Evolutionary conservation across 2,113 vertebrate genomes (phyloP), one percentile per base, ranked within the genome.

Genomic region (Choloepus hoffmanni): DNA sequence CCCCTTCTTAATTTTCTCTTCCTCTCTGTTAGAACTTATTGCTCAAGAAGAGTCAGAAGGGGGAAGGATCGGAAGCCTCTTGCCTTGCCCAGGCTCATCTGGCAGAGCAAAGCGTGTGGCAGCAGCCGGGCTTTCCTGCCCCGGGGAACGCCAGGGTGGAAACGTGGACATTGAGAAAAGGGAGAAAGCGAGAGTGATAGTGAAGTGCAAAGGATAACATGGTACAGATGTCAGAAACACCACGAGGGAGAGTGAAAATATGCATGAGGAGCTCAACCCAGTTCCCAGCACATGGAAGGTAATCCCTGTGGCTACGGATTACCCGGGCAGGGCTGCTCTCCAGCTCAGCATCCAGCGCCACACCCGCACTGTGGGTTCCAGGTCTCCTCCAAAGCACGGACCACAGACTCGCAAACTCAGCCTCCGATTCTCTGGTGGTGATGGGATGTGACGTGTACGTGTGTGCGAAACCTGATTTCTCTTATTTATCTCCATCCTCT

Each of bases 201-300:
- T 45, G 43, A 45, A 45, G 4, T 45, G 43, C 43, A 33, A 53
- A 3, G 63, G 33, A 18, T 0, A 0, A 5, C 1, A 0, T 9
- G 0, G n/a, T 1, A 0, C 28, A 0, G 2, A 7, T 40, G 2
- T n/a, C 7, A 28, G 3, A 36, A 40, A 5, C 4, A 3, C 3
- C 0, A 6, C 3, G 18, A 26, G 18, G 60, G 6, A 5, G 36
- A 23, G 43, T 0, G 0, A 1, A 8, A 26, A 19, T 3, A 2
- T 0, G 0, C 5, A 16, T 1, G 9, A 60, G 40, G 36, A 3
- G 18, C 23, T 63, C 2, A 45, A 8, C 0, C 36, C 14, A 3
- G 43, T 45, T 45, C 24, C 10, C 10, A 4, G 55, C 67, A 28
- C 55, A 13, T 6, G 12, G 26, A 65, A 10, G n/a, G 68, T 10